These are phyloP conservation scores for Notoglanidium macrostoma DNA, from an alignment of 2,797 vertebrate species.

Conservation along the genomic window DNA sequence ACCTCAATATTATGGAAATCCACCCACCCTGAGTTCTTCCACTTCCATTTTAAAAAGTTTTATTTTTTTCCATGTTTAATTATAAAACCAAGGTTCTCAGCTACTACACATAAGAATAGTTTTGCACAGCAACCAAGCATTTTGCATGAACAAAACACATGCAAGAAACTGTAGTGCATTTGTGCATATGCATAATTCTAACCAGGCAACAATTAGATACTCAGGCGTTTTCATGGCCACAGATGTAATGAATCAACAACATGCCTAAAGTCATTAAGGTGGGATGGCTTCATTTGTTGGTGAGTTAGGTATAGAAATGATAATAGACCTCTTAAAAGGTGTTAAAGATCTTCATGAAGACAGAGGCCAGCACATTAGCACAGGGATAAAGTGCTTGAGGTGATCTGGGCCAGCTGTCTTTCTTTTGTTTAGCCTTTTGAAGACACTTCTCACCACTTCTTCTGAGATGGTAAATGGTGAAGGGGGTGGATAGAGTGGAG, in stretches of 20 bases:
- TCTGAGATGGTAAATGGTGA: neutral
- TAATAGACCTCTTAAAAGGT: neutral
- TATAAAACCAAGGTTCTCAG: neutral
- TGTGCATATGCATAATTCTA: neutral
- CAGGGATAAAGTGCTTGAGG: neutral
- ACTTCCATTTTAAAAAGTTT: neutral
- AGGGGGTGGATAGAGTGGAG: neutral
- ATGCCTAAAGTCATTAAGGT: neutral
- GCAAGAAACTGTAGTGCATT: neutral
- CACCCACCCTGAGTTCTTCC: neutral
- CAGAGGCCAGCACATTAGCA: neutral
- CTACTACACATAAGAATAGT: neutral
- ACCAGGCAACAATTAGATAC: neutral
- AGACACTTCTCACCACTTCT: neutral
- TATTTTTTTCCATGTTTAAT: neutral
- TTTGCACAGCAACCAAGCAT: neutral
- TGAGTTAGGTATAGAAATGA: conserved; percentile 1
- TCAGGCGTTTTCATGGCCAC: neutral
- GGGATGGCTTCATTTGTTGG: neutral
- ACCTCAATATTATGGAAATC: neutral
- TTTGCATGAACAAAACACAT: neutral
- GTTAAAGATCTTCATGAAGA: conserved; percentile 3
- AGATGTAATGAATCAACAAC: neutral
- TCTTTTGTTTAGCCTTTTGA: neutral
- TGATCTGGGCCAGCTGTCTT: neutral